Base-by-base conservation (phyloP, 2,888 invertebrate species). In the Parascotia fuliginaria region DNA sequence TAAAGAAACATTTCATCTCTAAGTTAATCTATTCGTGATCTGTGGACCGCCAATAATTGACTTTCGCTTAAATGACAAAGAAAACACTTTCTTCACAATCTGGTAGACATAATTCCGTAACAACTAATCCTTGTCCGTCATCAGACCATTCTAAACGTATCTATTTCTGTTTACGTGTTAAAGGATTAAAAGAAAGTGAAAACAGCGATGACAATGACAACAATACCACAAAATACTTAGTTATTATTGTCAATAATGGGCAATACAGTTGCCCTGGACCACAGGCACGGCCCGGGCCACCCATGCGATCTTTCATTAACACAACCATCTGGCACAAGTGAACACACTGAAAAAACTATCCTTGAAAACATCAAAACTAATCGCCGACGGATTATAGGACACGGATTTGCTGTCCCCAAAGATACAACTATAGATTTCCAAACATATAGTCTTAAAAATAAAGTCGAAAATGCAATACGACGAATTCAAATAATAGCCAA, bases 101-200 rank as follows among this genome's bases (percentile, higher is more conserved):
- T 27, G n/a, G 14, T 14, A 15, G 7, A 47, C 19, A 31, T 42
- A 29, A 34, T 39, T 32, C 38, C 33, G 24, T 43, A 44, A 36
- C 24, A 9, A 28, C 16, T 32, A 44, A 44, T 45, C 41, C 37
- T 9, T 40, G 39, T 34, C 45, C 45, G 56, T 42, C 50, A 28
- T 48, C 50, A 48, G 43, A 33, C 54, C 33, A 34, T 66, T 48
- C 47, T 47, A 70, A 60, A 65, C 71, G 71, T 87, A 85, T 87
- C 86, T 59, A 78, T 88, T 75, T 83, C 86, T 85, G 83, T 87
- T 87, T 83, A 86, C 78, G 71, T 77, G 73, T 70, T 68, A 83
- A 84, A 80, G 81, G 84, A 87, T 87, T 83, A 83, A 13, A 61
- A 73, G 84, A 90, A 89, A 90, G 90, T 88, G 90, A 91, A 90